Evolutionary conservation across 2,888 invertebrate genomes (phyloP).

Genomic region (Anodontia alba): DNA sequence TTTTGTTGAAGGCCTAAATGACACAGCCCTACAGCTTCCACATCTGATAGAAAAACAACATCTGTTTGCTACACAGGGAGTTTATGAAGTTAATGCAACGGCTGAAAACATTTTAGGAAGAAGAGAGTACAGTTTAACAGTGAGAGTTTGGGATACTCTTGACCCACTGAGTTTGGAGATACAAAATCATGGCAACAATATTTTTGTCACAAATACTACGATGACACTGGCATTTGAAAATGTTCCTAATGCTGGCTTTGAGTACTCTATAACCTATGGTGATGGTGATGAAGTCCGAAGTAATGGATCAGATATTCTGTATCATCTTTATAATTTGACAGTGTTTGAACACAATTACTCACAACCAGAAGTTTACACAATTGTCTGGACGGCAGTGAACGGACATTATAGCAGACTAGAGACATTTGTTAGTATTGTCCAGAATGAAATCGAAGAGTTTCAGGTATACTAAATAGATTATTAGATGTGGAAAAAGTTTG

Average conservation of each 20-base stretch:
- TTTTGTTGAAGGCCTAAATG: not conserved
- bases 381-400: constrained; percentile 48
- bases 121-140: not conserved
- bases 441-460: not conserved
- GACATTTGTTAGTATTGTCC: not conserved
- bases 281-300: constrained; percentile 26
- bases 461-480: not conserved
- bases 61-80: constrained; percentile 43
- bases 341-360: constrained; percentile 42
- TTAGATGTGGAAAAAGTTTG: too few relatives aligned
- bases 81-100: constrained; percentile 26
- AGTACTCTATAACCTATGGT: constrained; percentile 50
- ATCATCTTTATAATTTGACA: constrained; percentile 29
- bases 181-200: constrained; percentile 28
- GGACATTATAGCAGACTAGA: constrained; percentile 11
- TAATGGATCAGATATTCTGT: constrained; percentile 31
- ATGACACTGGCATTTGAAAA: constrained; percentile 41
- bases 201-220: constrained; percentile 50
- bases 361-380: constrained; percentile 32
- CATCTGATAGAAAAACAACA: constrained; percentile 2
- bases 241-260: constrained; percentile 44
- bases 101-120: constrained; percentile 34
- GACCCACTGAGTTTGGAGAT: constrained; percentile 27
- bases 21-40: not conserved
- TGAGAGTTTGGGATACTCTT: constrained; percentile 50